A percentile compares a stretch with the other conserved stretches of the same genome.
phyloP scores from a whole-genome alignment of 2,888 invertebrate species.

The Acrobeloides nanus region DNA sequence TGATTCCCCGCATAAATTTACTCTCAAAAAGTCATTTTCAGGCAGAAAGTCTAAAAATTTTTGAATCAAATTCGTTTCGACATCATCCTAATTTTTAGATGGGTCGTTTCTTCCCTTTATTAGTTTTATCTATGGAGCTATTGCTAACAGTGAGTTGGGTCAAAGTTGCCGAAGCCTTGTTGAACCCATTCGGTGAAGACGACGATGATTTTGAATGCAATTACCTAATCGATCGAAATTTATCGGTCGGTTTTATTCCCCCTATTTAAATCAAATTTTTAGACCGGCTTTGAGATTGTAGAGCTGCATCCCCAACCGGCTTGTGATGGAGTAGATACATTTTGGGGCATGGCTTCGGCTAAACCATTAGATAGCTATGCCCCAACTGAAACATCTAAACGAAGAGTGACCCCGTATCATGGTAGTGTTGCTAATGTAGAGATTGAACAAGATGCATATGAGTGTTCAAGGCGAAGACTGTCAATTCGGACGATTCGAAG shows the following conservation, averaged over 20 bases:
- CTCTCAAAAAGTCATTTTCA: no score
- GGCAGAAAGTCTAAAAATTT: no score
- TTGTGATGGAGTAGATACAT: slow-evolving; percentile 14
- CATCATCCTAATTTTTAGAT: no score
- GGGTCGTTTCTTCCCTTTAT: no score
- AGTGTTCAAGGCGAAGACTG: no score
- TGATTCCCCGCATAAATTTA: no score
- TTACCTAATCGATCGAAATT: slow-evolving; percentile 21
- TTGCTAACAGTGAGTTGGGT: slow-evolving; percentile 44
- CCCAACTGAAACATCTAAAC: background rate
- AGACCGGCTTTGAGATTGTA: slow-evolving; percentile 23
- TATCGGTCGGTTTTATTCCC: slow-evolving; percentile 8
- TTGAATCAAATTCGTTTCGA: slow-evolving; percentile 4
- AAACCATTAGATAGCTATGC: slow-evolving; percentile 3
- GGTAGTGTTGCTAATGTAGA: slow-evolving; percentile 12
- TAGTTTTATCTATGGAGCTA: no score
- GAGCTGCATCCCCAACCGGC: slow-evolving; percentile 7
- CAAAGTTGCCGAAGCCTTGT: slow-evolving; percentile 40
- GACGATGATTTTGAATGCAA: slow-evolving; percentile 36
- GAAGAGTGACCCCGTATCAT: slow-evolving; percentile 8
- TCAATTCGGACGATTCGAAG: no score
- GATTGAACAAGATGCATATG: no score
- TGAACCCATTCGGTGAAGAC: slow-evolving; percentile 48
- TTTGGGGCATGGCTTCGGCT: slow-evolving; percentile 11
- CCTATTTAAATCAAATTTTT: no score